Evolutionary conservation across 2,113 vertebrate genomes (phyloP), one percentile per base, ranked within the genome.

Genomic region (Pollimyrus isidori): DNA sequence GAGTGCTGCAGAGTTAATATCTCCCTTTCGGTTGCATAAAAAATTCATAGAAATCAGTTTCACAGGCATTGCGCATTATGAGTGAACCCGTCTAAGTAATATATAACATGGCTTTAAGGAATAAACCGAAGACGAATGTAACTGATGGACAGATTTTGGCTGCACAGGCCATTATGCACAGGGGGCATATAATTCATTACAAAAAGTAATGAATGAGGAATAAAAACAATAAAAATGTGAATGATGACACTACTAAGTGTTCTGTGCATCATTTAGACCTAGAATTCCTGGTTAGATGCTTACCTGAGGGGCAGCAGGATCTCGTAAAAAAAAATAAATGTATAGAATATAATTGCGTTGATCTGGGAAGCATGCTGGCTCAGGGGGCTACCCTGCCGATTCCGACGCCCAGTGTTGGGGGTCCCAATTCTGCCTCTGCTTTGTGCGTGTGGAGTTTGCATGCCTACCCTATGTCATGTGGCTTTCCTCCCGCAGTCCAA

Each of bases 1-100:
- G 45, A 42, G 73, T 39, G 73, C 42, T 17, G 73, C 30, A 26
- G 45, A 48, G 83, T 50, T 86, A 86, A 49, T 86, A 86, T 86
- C 83, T 86, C n/a, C 45, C 23, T 5, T 86, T 86, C 48, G 13
- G 83, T 15, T 4, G 45, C 83, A 48, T 86, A n/a, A 86, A 50
- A 86, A 86, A 86, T 48, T 86, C n/a, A 86, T 15, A 86, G 45
- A n/a, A n/a, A 9, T 48, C 23, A 23, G 83, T 86, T 86, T 86
- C 48, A 80, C 73, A 42, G 73, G 30, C 83, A n/a, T 30, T 86
- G 45, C 46, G 1, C 49, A 49, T 86, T 86, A 86, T 86, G 83
- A 49, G 45, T 26, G 73, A 42, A 80, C 83, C 83, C 21, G 23
- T 48, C 83, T 50, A 49, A 86, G 83, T 86, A 30, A 86, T 86